Base-by-base conservation (phyloP, 2,113 vertebrate genomes). In the Ailuropoda melanoleuca region DNA sequence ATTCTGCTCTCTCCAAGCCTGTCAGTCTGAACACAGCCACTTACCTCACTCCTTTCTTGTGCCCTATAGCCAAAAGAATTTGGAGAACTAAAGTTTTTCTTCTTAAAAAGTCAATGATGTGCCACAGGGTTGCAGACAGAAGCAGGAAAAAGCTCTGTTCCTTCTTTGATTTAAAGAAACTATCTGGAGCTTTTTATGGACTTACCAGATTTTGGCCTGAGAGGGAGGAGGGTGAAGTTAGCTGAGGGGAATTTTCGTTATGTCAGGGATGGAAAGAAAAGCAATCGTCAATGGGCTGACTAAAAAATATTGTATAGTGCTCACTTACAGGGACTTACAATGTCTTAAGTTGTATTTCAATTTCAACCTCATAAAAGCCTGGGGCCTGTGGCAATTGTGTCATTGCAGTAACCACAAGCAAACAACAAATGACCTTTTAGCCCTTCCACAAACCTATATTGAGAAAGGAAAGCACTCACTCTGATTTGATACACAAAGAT, bases 391-490 rank as follows among this genome's bases (percentile, higher is more conserved):
- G 55, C 19, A 46, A 6, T 39, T 58, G 10, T 82, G 17, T 86
- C 53, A 94, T 7, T 60, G 19, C 6, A 75, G 34, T 31, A 53
- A 68, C 58, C 55, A 55, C n/a, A 90, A 92, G 56, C 9, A 86
- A 86, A 53, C 21, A 75, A 37, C 26, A 56, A 19, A 75, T 29
- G 26, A 58, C 39, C 82, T 95, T 50, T 93, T 77, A 70, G 43
- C 18, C 34, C 66, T 87, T 93, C 70, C 8, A 85, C 26, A 93
- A 92, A 93, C 39, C 29, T 58, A 55, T 17, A 75, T 6, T 48
- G 19, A 70, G 48, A 97, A 91, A 72, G 34, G 12, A 93, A 95
- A 96, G 18, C 34, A 86, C 78, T 74, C 34, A 70, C n/a, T 96
- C 18, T 93, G 78, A 95, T 75, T 58, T 90, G 24, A 66, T 82